Evolutionary conservation across 2,113 vertebrate species (phyloP).

Genomic region (Saccopteryx bilineata): DNA sequence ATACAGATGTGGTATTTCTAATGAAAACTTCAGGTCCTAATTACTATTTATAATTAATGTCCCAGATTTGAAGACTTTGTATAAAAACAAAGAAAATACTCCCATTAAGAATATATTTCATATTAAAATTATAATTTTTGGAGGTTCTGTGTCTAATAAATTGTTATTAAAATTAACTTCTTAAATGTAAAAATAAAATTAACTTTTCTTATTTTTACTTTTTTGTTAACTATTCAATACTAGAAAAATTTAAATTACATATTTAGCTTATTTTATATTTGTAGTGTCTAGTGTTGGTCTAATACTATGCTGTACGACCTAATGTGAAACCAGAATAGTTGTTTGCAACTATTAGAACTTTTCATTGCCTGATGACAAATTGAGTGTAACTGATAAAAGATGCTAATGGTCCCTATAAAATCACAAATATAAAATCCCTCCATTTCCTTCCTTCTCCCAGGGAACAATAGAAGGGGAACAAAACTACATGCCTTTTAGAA

Average conservation of each 20-base stretch:
- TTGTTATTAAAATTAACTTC: not conserved
- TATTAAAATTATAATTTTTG: not conserved
- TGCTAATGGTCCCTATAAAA: not conserved
- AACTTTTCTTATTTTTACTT: constrained; percentile 7
- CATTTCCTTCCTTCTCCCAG: not conserved
- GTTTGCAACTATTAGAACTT: not conserved
- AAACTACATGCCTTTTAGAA: not conserved
- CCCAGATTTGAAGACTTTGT: not conserved
- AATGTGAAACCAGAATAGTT: not conserved
- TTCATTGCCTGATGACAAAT: not conserved
- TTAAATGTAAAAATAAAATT: not conserved
- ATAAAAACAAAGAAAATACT: not conserved
- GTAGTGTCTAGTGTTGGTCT: not conserved
- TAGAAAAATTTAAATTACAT: not conserved
- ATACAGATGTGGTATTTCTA: not conserved
- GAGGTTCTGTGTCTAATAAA: not conserved
- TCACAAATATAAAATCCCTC: not conserved
- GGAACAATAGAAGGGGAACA: not conserved
- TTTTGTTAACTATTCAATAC: not conserved
- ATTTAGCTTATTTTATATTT: not conserved
- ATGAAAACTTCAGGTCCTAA: not conserved
- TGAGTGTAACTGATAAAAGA: not conserved
- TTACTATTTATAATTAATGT: not conserved
- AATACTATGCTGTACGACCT: not conserved
- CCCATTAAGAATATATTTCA: not conserved